phyloP scores from a whole-genome alignment of 2,888 invertebrate genomes.

The Drosophila prolongata region DNA sequence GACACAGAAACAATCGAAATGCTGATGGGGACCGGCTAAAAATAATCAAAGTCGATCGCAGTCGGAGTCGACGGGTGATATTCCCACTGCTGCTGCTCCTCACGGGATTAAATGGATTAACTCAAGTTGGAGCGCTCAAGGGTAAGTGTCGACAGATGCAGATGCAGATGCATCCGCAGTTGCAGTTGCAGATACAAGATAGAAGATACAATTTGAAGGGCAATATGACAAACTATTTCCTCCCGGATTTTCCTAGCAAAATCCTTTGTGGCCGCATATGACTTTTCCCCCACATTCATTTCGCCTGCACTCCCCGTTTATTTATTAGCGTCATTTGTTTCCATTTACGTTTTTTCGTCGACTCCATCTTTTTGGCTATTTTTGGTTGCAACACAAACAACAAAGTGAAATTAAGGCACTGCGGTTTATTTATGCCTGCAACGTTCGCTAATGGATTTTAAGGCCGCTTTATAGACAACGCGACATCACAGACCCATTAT shows the following conservation, averaged over 20 bases:
- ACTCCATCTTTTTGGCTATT: constrained; percentile 60
- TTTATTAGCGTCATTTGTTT: constrained; percentile 76
- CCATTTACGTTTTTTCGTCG: constrained; percentile 49
- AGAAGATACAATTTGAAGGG: constrained; percentile 59
- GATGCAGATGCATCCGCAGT: neutral
- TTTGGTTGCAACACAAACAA: constrained; percentile 62
- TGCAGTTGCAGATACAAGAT: constrained; percentile 2
- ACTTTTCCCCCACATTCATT: neutral
- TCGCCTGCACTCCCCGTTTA: constrained; percentile 35
- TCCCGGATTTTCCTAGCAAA: constrained; percentile 8
- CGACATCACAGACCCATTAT: constrained; percentile 61
- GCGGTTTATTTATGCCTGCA: constrained; percentile 65
- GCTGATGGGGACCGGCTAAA: constrained; percentile 60
- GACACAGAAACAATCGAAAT: constrained; percentile 53
- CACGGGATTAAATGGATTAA: constrained; percentile 83
- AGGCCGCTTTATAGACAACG: constrained; percentile 66
- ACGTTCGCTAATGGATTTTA: constrained; percentile 72
- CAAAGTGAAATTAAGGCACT: constrained; percentile 60
- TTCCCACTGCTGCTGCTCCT: constrained; percentile 58
- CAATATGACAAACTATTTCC: constrained; percentile 61
- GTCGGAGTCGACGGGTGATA: constrained; percentile 32
- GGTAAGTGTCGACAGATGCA: constrained; percentile 72
- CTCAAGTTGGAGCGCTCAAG: constrained; percentile 82
- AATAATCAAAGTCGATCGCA: constrained; percentile 55
- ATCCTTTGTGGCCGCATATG: constrained; percentile 44